phyloP scores from a whole-genome alignment of 2,113 vertebrate genomes.

The Eulemur rufifrons region DNA sequence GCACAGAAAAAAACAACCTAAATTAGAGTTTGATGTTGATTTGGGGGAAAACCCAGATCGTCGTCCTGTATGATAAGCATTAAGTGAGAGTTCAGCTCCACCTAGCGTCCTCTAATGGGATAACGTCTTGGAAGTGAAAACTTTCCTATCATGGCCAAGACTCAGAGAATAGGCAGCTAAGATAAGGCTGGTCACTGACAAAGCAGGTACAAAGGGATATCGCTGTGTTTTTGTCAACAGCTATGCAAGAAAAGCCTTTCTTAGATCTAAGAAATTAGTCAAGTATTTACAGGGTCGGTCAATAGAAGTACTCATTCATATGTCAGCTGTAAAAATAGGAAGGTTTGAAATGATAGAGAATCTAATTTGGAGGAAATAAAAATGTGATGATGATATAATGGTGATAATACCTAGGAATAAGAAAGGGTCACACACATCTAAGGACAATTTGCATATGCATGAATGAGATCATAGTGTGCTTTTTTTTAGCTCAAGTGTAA shows the following conservation, averaged over 20 bases:
- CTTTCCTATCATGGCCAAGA: not conserved
- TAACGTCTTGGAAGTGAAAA: not conserved
- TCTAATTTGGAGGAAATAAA: not conserved
- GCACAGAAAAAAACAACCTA: not conserved
- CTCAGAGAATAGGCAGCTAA: not conserved
- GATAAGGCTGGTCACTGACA: not conserved
- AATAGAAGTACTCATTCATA: not conserved
- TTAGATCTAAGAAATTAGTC: not conserved
- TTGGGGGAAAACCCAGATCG: not conserved
- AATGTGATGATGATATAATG: not conserved
- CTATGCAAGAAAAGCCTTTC: not conserved
- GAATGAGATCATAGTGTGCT: not conserved
- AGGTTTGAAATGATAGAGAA: not conserved
- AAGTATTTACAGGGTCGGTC: not conserved
- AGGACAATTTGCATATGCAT: not conserved
- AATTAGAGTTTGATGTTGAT: not conserved
- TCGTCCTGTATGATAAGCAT: rapidly evolving
- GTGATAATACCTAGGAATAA: not conserved
- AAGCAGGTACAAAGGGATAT: not conserved
- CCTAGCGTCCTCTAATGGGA: not conserved
- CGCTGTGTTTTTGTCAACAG: not conserved
- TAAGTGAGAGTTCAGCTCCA: conserved; percentile 35
- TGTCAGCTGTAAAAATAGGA: not conserved
- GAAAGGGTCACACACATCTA: not conserved
- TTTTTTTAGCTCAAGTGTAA: not conserved